A percentile compares a stretch with the other conserved stretches of the same genome.
phyloP scores from a whole-genome alignment of 2,888 invertebrate species.

The Parasteatoda lunata region DNA sequence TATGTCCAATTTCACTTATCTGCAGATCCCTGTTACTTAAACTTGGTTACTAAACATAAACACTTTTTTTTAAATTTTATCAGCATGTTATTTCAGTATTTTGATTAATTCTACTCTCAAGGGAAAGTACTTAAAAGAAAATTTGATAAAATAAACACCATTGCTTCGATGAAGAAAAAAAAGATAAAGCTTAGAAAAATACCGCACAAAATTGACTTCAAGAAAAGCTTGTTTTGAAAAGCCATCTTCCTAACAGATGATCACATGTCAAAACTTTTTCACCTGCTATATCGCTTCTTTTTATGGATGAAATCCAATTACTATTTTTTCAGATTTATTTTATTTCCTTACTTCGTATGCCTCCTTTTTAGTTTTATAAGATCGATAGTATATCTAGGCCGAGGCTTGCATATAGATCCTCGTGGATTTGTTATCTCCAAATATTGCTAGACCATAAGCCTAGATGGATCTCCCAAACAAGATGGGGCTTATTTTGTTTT shows the following conservation, averaged over 20 bases:
- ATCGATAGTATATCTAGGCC: not conserved
- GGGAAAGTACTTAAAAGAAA: not conserved
- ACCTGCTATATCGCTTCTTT: not conserved
- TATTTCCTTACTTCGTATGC: not conserved
- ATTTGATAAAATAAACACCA: not conserved
- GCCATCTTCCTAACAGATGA: not conserved
- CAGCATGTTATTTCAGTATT: not conserved
- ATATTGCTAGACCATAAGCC: not conserved
- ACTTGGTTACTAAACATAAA: too few species aligned
- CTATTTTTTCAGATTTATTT: not conserved
- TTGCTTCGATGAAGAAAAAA: not conserved
- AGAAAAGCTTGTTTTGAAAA: not conserved
- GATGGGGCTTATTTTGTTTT: not conserved
- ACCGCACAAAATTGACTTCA: not conserved
- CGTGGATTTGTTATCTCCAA: constrained; percentile 1
- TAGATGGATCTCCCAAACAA: not conserved
- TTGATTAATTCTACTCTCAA: not conserved
- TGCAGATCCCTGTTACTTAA: too few species aligned
- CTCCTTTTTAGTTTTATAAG: not conserved
- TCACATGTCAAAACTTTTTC: constrained; percentile 3
- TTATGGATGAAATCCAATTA: constrained; percentile 5
- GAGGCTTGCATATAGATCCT: not conserved
- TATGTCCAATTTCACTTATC: too few species aligned
- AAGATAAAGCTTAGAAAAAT: not conserved
- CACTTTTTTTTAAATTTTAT: too few species aligned